These are phyloP conservation scores for Mechanitis mazaeus DNA, from an alignment of 2,888 invertebrate genomes.

Conservation along the genomic window DNA sequence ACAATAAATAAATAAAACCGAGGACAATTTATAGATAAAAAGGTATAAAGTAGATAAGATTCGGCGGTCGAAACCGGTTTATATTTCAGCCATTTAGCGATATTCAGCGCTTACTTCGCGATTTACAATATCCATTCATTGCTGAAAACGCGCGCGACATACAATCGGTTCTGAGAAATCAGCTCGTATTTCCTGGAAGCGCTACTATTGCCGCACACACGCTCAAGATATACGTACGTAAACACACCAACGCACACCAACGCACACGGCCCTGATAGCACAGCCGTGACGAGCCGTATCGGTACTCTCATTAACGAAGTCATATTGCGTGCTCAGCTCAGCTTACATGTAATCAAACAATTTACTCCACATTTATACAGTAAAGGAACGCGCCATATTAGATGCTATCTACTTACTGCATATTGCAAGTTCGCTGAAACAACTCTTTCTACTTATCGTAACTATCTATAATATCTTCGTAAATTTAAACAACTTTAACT, in stretches of 20 bases:
- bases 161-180: constrained; percentile 68
- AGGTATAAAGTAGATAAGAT: constrained; percentile 22
- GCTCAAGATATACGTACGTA: constrained; percentile 38
- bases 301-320: constrained; percentile 66
- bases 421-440: constrained; percentile 16
- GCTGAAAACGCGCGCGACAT: constrained; percentile 69
- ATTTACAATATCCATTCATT: constrained; percentile 56
- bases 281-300: constrained; percentile 64
- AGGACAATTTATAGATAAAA: constrained; percentile 9
- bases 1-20: constrained; percentile 1
- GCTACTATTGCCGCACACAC: constrained; percentile 67
- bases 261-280: constrained; percentile 69
- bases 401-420: constrained; percentile 14
- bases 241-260: constrained; percentile 40
- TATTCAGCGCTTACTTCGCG: constrained; percentile 36
- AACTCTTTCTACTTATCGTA: no score
- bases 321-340: constrained; percentile 62
- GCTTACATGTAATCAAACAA: constrained; percentile 63
- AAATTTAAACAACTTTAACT: no score
- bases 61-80: constrained; percentile 18
- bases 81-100: constrained; percentile 17
- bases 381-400: constrained; percentile 32
- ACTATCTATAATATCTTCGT: no score
- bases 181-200: constrained; percentile 73
- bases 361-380: constrained; percentile 39